Percentiles rank a stretch among this genome's conserved stretches.
phyloP scores from a whole-genome alignment of 2,888 invertebrate genomes.

The Tetragnatha montana region DNA sequence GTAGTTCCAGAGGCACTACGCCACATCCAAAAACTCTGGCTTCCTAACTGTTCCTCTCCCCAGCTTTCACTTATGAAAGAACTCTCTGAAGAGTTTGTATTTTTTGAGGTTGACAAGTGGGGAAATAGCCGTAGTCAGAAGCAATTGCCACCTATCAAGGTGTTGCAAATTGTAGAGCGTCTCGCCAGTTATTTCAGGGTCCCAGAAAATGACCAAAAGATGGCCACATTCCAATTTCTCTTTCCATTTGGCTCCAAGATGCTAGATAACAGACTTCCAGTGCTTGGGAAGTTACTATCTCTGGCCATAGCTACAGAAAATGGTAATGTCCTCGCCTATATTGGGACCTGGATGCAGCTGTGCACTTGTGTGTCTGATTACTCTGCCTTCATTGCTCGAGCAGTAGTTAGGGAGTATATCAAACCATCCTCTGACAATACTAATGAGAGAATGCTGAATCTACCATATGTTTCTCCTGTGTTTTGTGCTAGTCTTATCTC shows the following conservation, averaged over 20 bases:
- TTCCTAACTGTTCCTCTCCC: conserved; percentile 58
- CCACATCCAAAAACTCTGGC: conserved; percentile 66
- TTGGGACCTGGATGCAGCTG: conserved; percentile 67
- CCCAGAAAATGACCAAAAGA: conserved; percentile 61
- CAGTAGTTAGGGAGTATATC: conserved; percentile 58
- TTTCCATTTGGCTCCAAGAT: conserved; percentile 63
- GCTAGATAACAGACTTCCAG: conserved; percentile 59
- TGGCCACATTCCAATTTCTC: conserved; percentile 64
- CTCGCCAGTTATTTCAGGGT: conserved; percentile 56
- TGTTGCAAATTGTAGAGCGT: conserved; percentile 64
- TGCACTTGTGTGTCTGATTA: conserved; percentile 54
- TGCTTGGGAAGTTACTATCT: conserved; percentile 61
- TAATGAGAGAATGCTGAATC: conserved; percentile 48
- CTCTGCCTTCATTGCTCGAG: conserved; percentile 56
- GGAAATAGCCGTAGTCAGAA: conserved; percentile 60
- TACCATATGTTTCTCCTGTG: conserved; percentile 57
- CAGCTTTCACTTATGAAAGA: conserved; percentile 66
- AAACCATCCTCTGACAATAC: conserved; percentile 11
- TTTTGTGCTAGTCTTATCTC: conserved; percentile 68
- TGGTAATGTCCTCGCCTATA: conserved; percentile 65
- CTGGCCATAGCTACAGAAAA: conserved; percentile 66
- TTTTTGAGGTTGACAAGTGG: conserved; percentile 68
- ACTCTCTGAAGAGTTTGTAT: conserved; percentile 68
- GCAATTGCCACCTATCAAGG: conserved; percentile 61
- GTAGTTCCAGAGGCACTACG: conserved; percentile 65